Conservation (phyloP, 1,140 invertebrate species). For the Formica exsecta region DNA sequence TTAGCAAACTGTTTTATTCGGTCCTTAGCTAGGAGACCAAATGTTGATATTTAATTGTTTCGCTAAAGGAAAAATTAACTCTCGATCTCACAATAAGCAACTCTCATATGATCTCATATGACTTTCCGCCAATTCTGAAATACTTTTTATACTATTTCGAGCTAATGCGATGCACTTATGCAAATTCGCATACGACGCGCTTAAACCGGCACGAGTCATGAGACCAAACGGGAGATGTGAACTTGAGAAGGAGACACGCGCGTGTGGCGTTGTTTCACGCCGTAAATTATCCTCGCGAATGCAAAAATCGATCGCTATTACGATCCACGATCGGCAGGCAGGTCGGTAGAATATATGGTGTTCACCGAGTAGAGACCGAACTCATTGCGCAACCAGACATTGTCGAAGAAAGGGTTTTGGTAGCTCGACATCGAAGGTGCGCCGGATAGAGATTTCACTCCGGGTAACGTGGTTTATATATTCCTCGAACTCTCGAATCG, state of each 20-base stretch:
- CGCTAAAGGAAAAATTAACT: not conserved
- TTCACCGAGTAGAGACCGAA: constrained; percentile 19
- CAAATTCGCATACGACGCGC: constrained; percentile 14
- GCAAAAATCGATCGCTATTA: constrained; percentile 63
- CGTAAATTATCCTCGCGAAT: constrained; percentile 66
- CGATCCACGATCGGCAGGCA: constrained; percentile 53
- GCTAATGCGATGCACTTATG: constrained; percentile 28
- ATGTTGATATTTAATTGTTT: not conserved
- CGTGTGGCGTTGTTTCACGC: constrained; percentile 16
- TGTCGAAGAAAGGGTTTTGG: constrained; percentile 57
- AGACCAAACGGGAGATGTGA: not conserved
- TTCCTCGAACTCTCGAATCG: not conserved
- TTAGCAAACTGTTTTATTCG: constrained; percentile 29
- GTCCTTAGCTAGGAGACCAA: not conserved
- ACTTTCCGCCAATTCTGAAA: constrained; percentile 23
- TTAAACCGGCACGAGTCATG: constrained; percentile 24
- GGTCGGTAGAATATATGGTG: constrained; percentile 59
- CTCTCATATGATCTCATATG: constrained; percentile 23
- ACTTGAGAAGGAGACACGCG: constrained; percentile 36
- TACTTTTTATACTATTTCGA: constrained; percentile 36
- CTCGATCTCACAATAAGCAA: not conserved
- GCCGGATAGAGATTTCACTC: not conserved
- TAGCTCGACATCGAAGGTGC: constrained; percentile 23
- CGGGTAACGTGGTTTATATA: not conserved
- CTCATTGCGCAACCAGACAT: constrained; percentile 62